These are phyloP conservation scores for Drosophila mayaguana DNA, from an alignment of 2,888 invertebrate species.

Conservation along the genomic window DNA sequence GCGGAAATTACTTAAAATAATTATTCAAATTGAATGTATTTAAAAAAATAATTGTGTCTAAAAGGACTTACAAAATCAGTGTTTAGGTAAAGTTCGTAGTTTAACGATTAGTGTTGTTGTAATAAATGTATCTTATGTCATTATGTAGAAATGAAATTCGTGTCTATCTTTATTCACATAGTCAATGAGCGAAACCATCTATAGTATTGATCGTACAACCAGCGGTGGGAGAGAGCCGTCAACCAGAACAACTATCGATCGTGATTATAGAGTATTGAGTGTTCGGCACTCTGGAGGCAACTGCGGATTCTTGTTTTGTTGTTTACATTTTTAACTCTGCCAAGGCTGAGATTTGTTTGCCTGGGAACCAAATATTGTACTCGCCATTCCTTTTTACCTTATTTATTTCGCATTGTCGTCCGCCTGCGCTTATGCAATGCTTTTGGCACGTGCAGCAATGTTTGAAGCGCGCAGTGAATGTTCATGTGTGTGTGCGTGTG, in stretches of 20 bases:
- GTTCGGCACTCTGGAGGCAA: background rate
- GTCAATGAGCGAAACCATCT: too few species aligned
- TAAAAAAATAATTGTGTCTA: too few species aligned
- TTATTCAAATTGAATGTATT: too few species aligned
- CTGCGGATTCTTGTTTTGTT: background rate
- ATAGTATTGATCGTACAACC: too few species aligned
- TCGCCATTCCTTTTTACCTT: slow-evolving; percentile 49
- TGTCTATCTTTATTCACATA: too few species aligned
- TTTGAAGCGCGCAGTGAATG: slow-evolving; percentile 50
- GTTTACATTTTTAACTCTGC: slow-evolving; percentile 7
- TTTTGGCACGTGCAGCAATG: slow-evolving; percentile 73
- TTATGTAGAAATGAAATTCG: too few species aligned
- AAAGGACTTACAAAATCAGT: too few species aligned
- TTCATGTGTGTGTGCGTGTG: slow-evolving; percentile 21
- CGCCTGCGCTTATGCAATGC: slow-evolving; percentile 76
- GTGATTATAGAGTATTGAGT: slow-evolving; percentile 6
- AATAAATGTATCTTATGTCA: too few species aligned
- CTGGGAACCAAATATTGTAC: slow-evolving; percentile 56
- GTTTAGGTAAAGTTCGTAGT: too few species aligned
- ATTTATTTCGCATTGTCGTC: slow-evolving; percentile 65
- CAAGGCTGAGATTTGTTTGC: slow-evolving; percentile 68
- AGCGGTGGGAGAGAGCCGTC: too few species aligned
- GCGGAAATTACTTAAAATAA: too few species aligned
- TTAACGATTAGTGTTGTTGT: too few species aligned
- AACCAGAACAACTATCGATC: background rate